These are phyloP conservation scores for Agonopterix alstromeriana DNA, from an alignment of 2,888 invertebrate genomes.

Conservation along the genomic window DNA sequence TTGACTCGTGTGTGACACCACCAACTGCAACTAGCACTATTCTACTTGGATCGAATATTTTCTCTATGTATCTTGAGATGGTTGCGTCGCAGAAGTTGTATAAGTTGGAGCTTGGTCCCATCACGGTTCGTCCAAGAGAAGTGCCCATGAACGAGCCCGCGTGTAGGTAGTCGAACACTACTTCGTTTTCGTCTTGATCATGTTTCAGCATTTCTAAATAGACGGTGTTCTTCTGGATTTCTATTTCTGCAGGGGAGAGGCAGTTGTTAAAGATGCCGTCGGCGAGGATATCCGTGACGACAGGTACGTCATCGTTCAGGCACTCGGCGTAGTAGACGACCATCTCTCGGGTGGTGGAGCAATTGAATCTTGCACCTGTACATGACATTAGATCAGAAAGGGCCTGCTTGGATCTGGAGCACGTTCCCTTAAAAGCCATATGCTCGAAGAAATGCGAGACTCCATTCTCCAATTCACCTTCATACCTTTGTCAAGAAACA, in stretches of 20 bases:
- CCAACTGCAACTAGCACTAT: conserved; percentile 96
- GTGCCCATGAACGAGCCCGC: conserved; percentile 64
- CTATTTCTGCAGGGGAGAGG: conserved; percentile 47
- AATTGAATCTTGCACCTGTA: conserved; percentile 96
- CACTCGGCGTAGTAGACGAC: conserved; percentile 97
- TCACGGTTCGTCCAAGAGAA: conserved; percentile 44
- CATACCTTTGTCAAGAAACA: conserved; percentile 21
- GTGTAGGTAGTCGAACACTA: conserved; percentile 59
- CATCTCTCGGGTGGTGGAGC: conserved; percentile 97
- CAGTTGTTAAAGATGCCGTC: conserved; percentile 93
- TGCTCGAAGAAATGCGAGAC: conserved; percentile 61
- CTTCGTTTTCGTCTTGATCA: conserved; percentile 34
- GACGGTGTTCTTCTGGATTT: conserved; percentile 43
- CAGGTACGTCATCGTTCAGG: conserved; percentile 88
- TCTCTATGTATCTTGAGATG: conserved; percentile 85
- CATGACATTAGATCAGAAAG: conserved; percentile 95
- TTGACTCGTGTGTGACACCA: conserved; percentile 89
- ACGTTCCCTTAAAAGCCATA: conserved; percentile 75
- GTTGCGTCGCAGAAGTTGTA: conserved; percentile 78
- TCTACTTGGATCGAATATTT: conserved; percentile 91
- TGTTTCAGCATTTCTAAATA: conserved; percentile 48
- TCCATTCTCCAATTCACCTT: conserved; percentile 42
- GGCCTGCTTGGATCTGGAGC: conserved; percentile 86
- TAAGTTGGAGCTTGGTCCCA: conserved; percentile 83
- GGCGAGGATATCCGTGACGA: conserved; percentile 92